These are phyloP conservation scores for Oikopleura dioica DNA, from an alignment of 23 tunicate species.

Conservation along the genomic window DNA sequence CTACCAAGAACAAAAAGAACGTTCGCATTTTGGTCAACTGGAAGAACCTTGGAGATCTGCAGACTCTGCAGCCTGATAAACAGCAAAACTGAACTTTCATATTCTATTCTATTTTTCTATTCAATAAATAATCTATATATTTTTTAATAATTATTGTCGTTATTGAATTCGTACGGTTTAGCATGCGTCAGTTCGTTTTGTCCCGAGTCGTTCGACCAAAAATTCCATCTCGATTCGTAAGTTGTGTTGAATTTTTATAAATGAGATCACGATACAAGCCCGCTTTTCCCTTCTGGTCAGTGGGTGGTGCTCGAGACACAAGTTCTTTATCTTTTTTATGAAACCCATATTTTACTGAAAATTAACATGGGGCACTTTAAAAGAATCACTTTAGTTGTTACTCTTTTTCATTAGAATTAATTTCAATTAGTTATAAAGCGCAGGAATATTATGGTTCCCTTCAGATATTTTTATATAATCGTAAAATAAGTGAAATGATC, in stretches of 20 bases:
- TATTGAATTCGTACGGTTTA: neutral
- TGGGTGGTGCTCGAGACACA: neutral
- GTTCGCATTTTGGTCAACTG: neutral
- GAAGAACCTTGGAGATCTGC: neutral
- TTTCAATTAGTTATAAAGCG: too few species aligned
- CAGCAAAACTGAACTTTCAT: too few species aligned
- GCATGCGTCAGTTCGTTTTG: neutral
- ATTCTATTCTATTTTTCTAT: too few species aligned
- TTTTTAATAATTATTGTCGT: neutral
- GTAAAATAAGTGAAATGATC: too few species aligned
- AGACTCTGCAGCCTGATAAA: neutral
- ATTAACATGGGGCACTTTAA: neutral
- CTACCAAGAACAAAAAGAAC: neutral
- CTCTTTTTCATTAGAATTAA: too few species aligned
- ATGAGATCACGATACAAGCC: slow-evolving; percentile 1
- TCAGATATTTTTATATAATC: too few species aligned
- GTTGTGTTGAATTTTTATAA: neutral
- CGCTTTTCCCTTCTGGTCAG: neutral
- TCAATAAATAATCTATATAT: too few species aligned
- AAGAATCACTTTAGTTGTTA: neutral
- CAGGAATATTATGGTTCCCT: too few species aligned
- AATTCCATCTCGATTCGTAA: neutral
- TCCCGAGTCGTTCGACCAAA: neutral
- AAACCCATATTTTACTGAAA: neutral
- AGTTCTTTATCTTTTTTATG: neutral